phyloP scores from a whole-genome alignment of 2,888 invertebrate genomes.

The Amphiduros pacificus region DNA sequence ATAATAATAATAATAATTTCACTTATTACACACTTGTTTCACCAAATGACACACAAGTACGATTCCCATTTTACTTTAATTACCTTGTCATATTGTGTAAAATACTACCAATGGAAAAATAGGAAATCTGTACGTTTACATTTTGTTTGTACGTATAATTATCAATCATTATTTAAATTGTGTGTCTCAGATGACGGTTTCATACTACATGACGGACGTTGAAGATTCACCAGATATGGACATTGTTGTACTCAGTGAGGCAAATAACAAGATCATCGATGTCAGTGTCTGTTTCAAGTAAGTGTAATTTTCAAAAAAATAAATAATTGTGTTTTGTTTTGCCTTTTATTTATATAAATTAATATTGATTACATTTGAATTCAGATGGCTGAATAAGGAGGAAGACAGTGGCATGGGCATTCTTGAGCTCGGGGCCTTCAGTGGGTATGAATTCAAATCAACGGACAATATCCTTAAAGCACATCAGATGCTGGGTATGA shows the following conservation, averaged over 20 bases:
- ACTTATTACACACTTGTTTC: no score
- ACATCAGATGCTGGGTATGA: not conserved
- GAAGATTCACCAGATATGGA: not conserved
- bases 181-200: conserved; percentile 2
- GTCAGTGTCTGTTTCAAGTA: conserved; percentile 7
- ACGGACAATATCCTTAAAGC: not conserved
- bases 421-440: not conserved
- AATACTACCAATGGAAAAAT: no score
- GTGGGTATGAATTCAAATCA: not conserved
- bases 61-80: no score
- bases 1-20: no score
- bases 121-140: no score
- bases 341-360: not conserved
- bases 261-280: not conserved
- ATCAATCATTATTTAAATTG: no score
- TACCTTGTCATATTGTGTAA: no score
- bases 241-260: conserved; percentile 3
- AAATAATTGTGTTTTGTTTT: not conserved
- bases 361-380: not conserved
- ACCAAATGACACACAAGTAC: no score
- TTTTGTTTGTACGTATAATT: no score
- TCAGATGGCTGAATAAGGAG: not conserved
- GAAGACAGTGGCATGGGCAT: conserved; percentile 12
- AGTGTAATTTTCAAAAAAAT: not conserved
- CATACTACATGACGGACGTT: not conserved